Evolutionary conservation across 2,113 vertebrate species (phyloP).

Genomic region (Dicaeum eximium): DNA sequence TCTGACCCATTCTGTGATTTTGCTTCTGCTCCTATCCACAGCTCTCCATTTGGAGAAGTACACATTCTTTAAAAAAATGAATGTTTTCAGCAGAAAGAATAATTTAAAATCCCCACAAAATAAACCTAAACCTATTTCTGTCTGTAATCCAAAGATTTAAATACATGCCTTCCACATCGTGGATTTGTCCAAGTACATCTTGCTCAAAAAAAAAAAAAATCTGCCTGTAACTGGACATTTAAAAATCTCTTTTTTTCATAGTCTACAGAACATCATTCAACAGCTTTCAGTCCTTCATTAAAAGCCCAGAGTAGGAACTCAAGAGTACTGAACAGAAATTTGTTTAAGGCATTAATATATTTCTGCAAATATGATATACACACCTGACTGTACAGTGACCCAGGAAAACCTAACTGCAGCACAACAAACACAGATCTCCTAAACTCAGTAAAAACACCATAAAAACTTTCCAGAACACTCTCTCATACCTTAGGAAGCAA

Average conservation of each 20-base stretch:
- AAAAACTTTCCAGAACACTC: neutral
- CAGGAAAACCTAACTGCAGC: neutral
- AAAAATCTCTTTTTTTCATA: neutral
- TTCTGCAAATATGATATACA: neutral
- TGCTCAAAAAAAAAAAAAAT: neutral
- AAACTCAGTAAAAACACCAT: neutral
- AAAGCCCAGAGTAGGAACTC: neutral
- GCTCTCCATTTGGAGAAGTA: neutral
- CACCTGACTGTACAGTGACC: neutral
- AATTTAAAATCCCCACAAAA: neutral
- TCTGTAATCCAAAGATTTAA: neutral
- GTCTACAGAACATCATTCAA: neutral
- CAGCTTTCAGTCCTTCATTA: neutral
- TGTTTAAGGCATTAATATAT: neutral
- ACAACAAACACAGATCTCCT: neutral
- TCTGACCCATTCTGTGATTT: neutral
- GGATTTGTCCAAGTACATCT: neutral
- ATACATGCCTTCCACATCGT: neutral
- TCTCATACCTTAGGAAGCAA: neutral
- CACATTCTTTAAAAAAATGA: fast-evolving
- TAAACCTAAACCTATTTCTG: neutral
- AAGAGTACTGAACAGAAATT: neutral
- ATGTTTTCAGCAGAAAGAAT: neutral
- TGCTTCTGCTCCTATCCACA: neutral
- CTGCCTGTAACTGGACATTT: neutral